phyloP scores from a whole-genome alignment of 2,888 invertebrate genomes.

The Hemaris fuciformis region DNA sequence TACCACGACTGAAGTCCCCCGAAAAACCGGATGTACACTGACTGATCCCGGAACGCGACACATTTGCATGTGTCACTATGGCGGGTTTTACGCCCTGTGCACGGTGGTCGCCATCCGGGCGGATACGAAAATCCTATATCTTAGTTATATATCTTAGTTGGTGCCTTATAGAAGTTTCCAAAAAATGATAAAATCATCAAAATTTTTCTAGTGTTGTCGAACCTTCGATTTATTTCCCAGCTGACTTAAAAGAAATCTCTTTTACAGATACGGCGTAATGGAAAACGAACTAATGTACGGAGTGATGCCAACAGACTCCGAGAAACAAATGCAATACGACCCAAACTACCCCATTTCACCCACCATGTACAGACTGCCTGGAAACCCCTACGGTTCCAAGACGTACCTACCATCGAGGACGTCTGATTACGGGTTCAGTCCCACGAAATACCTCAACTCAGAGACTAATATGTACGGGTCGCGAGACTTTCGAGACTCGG shows the following conservation, averaged over 20 bases:
- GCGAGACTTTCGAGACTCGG: slow-evolving; percentile 62
- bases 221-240: too few species aligned
- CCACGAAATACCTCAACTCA: slow-evolving; percentile 67
- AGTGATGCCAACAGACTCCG: slow-evolving; percentile 59
- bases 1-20: too few species aligned
- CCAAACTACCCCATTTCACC: slow-evolving; percentile 76
- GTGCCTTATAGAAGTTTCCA: too few species aligned
- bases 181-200: too few species aligned
- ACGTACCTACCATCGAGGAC: slow-evolving; percentile 68
- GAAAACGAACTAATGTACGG: slow-evolving; percentile 76
- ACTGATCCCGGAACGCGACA: too few species aligned
- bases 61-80: too few species aligned
- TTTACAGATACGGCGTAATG: slow-evolving; percentile 69
- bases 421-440: slow-evolving; percentile 76
- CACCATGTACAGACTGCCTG: slow-evolving; percentile 71
- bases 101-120: too few species aligned
- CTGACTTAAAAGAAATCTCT: background rate
- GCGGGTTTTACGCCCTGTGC: too few species aligned
- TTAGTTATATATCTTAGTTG: too few species aligned
- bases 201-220: too few species aligned
- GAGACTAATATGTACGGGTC: slow-evolving; percentile 69
- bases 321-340: slow-evolving; percentile 75
- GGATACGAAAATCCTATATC: too few species aligned
- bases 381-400: slow-evolving; percentile 76
- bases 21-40: too few species aligned